phyloP scores from a whole-genome alignment of 1,140 invertebrate species.

The Phthorimaea operculella region DNA sequence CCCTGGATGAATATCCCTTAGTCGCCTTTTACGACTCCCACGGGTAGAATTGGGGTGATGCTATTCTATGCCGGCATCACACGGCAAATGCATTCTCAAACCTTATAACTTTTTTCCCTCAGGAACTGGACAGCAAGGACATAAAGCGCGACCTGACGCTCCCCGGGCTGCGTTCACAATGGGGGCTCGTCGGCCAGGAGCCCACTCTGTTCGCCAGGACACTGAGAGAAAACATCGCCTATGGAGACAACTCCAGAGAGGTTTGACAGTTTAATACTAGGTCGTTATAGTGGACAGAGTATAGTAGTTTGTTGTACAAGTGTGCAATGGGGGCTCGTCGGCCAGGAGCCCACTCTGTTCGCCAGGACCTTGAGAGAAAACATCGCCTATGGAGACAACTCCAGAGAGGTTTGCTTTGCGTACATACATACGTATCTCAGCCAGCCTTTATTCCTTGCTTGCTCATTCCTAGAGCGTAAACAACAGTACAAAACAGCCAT shows the following conservation, averaged over 20 bases:
- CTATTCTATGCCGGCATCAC: too few relatives aligned
- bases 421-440: too few relatives aligned
- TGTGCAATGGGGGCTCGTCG: conserved; percentile 73
- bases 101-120: background rate
- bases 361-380: conserved; percentile 83
- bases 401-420: too few relatives aligned
- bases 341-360: conserved; percentile 85
- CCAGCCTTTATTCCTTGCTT: too few relatives aligned
- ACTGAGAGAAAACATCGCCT: conserved; percentile 85
- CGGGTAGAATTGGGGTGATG: too few relatives aligned
- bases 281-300: too few relatives aligned
- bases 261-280: too few relatives aligned
- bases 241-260: conserved; percentile 76
- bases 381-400: conserved; percentile 84
- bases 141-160: conserved; percentile 63
- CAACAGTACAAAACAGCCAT: too few relatives aligned
- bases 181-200: conserved; percentile 80
- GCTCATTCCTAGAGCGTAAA: too few relatives aligned
- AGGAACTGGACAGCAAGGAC: conserved; percentile 66
- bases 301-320: conserved; percentile 47
- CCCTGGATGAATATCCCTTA: too few relatives aligned
- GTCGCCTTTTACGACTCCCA: too few relatives aligned
- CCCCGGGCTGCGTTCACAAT: conserved; percentile 66
- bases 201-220: conserved; percentile 83
- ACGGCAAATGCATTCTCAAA: too few relatives aligned